Evolutionary conservation across 2,113 vertebrate genomes (phyloP).

Genomic region (Potamarius usumacintae): DNA sequence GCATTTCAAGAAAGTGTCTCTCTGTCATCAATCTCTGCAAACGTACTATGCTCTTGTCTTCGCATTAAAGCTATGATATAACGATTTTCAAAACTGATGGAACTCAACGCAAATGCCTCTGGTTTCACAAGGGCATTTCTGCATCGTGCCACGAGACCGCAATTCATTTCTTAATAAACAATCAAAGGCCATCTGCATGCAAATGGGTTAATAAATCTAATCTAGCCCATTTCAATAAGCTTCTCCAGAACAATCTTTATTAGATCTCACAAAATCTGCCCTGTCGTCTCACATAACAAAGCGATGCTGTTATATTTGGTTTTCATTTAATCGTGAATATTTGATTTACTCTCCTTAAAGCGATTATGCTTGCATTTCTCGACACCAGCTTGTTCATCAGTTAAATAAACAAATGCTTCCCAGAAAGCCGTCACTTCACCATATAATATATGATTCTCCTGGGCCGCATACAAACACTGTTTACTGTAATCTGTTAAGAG

Average conservation of each 20-base stretch:
- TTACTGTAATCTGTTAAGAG: neutral
- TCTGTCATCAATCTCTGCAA: neutral
- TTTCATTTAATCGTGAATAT: conserved; percentile 68
- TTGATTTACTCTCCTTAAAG: conserved; percentile 65
- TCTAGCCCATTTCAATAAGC: conserved; percentile 65
- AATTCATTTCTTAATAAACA: conserved; percentile 65
- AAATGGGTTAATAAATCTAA: conserved; percentile 71
- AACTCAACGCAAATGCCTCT: conserved; percentile 13
- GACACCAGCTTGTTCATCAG: conserved; percentile 46
- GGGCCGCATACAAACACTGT: neutral
- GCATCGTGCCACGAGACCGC: conserved; percentile 52
- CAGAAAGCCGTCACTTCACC: conserved; percentile 20
- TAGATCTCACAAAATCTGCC: conserved; percentile 60
- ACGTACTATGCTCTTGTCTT: neutral
- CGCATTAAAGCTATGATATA: neutral
- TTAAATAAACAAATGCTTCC: conserved; percentile 44
- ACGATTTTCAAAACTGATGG: conserved; percentile 9
- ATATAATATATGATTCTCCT: conserved; percentile 26
- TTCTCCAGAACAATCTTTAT: conserved; percentile 66
- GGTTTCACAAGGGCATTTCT: conserved; percentile 49
- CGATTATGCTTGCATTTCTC: conserved; percentile 57
- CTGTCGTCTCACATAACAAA: conserved; percentile 64
- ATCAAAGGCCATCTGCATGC: conserved; percentile 56
- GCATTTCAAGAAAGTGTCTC: neutral
- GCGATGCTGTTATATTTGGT: conserved; percentile 66